These are phyloP conservation scores for Alectoris magna DNA, from an alignment of 2,797 vertebrate species.

Conservation along the genomic window DNA sequence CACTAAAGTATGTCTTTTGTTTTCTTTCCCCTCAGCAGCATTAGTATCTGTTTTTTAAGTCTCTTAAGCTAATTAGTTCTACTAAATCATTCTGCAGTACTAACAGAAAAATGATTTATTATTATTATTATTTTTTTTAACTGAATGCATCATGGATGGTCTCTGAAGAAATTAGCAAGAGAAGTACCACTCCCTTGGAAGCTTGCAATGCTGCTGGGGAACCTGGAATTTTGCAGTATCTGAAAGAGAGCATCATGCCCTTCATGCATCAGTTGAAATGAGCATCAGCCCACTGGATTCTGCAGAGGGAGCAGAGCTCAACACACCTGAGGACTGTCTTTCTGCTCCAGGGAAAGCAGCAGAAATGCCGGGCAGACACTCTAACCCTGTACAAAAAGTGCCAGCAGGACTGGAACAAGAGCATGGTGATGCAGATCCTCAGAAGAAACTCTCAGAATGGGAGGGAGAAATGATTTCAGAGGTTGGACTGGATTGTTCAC, in stretches of 20 bases:
- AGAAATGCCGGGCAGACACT: slow-evolving; percentile 19
- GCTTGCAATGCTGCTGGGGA: not conserved
- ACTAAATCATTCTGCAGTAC: not conserved
- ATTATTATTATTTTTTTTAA: not conserved
- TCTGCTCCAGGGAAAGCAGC: not conserved
- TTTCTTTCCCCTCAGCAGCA: not conserved
- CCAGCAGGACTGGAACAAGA: slow-evolving; percentile 11
- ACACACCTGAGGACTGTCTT: not conserved
- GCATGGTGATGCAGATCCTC: not conserved
- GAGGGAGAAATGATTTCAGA: not conserved
- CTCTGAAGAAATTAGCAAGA: slow-evolving; percentile 55
- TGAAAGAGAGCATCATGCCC: slow-evolving; percentile 24
- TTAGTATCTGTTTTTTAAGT: not conserved
- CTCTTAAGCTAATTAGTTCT: not conserved
- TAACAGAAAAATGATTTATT: slow-evolving; percentile 7
- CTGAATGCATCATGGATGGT: slow-evolving; percentile 77
- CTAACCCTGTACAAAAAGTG: not conserved
- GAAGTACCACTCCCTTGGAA: not conserved
- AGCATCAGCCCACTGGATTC: not conserved
- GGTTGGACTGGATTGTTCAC: not conserved
- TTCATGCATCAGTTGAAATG: not conserved
- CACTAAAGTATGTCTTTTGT: not conserved
- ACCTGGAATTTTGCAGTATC: not conserved
- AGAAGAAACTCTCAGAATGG: not conserved
- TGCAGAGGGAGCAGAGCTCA: not conserved